Percentiles rank a stretch among this genome's conserved stretches.
phyloP scores from a whole-genome alignment of 2,888 invertebrate genomes.

The Uropetala carovei region DNA sequence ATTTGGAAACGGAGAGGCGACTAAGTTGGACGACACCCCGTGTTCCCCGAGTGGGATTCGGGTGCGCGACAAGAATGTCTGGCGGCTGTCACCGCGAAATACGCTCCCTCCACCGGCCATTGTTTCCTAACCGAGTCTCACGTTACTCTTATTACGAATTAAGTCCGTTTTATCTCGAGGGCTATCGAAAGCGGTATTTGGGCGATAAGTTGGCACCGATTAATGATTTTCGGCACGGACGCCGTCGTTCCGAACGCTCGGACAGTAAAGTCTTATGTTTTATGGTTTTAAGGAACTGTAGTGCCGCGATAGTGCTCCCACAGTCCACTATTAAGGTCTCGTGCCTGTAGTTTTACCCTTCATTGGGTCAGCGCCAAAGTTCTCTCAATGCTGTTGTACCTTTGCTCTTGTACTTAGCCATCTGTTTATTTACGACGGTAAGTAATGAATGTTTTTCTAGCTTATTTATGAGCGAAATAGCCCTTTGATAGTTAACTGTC shows the following conservation, averaged over 20 bases:
- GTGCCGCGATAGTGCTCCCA: not conserved
- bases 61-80: not conserved
- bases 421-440: not conserved
- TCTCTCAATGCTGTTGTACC: not conserved
- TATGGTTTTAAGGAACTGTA: not conserved
- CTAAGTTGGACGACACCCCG: not conserved
- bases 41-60: not conserved
- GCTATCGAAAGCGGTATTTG: not conserved
- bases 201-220: not conserved
- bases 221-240: not conserved
- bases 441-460: not conserved
- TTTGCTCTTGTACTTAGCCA: not conserved
- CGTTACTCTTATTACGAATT: not conserved
- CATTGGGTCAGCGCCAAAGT: not conserved
- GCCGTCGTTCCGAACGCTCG: not conserved
- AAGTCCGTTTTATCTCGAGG: not conserved
- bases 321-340: not conserved
- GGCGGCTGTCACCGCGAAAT: not conserved
- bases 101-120: not conserved
- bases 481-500: not conserved
- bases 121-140: not conserved
- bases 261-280: not conserved
- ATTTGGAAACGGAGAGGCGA: constrained; percentile 1
- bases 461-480: not conserved
- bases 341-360: not conserved